These are phyloP conservation scores for Serinus canaria DNA, from an alignment of 2,113 vertebrate species.

Conservation along the genomic window DNA sequence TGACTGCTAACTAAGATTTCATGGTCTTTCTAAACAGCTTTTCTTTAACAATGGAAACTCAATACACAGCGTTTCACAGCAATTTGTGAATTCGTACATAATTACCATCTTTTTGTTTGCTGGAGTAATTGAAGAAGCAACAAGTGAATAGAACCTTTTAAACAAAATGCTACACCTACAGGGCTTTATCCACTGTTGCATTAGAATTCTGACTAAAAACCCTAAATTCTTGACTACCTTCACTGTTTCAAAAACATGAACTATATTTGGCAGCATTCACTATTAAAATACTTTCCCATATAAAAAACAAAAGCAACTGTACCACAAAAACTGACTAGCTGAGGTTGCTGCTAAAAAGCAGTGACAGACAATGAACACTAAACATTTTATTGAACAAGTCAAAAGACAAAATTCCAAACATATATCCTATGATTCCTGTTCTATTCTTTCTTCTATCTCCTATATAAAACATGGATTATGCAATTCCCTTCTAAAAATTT, in stretches of 20 bases:
- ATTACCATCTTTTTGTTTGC: not conserved
- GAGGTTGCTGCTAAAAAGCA: not conserved
- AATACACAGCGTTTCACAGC: not conserved
- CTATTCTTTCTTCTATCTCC: not conserved
- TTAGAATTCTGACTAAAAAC: not conserved
- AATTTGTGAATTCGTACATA: not conserved
- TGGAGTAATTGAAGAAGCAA: not conserved
- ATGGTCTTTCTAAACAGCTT: not conserved
- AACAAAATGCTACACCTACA: not conserved
- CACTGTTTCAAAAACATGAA: not conserved
- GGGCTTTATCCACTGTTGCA: not conserved
- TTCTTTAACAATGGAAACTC: not conserved
- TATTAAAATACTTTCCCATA: not conserved
- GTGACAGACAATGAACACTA: not conserved
- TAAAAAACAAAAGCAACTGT: not conserved
- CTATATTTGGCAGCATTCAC: not conserved
- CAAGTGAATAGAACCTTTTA: not conserved
- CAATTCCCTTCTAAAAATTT: not conserved
- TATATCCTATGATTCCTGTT: not conserved
- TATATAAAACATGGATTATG: not conserved
- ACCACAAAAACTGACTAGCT: not conserved
- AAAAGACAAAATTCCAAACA: not conserved
- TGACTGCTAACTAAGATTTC: not conserved
- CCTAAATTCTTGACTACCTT: not conserved
- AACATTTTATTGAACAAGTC: not conserved